Percentiles rank a stretch among this genome's conserved stretches.
Evolutionary conservation across 2,797 vertebrate genomes (phyloP).

Genomic region (Phataginus tetradactyla): DNA sequence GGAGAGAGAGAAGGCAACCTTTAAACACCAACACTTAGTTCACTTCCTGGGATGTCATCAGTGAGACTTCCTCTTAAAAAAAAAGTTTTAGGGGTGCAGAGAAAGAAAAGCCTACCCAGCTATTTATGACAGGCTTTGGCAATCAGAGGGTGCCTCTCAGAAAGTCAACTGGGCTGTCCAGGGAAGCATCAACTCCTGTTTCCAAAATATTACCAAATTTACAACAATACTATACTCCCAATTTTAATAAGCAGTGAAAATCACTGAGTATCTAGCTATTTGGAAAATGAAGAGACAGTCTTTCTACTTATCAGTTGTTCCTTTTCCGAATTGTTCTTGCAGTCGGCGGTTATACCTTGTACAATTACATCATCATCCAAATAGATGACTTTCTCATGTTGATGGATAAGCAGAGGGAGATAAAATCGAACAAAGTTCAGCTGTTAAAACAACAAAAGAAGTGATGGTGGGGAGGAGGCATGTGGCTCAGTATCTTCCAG

Average conservation of each 20-base stretch:
- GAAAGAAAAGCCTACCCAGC: neutral
- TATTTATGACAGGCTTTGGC: neutral
- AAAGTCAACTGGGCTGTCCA: neutral
- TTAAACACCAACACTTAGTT: neutral
- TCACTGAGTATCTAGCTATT: neutral
- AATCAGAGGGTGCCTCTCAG: neutral
- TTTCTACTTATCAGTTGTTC: slow-evolving; percentile 13
- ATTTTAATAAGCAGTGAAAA: neutral
- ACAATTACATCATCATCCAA: slow-evolving; percentile 97
- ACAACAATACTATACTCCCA: neutral
- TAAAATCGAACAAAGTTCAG: slow-evolving; percentile 98
- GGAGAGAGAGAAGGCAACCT: neutral
- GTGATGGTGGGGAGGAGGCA: neutral
- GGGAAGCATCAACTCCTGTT: neutral
- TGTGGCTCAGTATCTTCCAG: rapidly evolving
- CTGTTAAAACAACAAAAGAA: slow-evolving; percentile 84
- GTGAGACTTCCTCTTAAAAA: neutral
- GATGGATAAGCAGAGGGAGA: slow-evolving; percentile 92
- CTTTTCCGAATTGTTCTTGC: neutral
- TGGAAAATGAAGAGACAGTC: neutral
- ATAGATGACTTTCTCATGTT: slow-evolving; percentile 94
- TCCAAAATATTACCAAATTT: neutral
- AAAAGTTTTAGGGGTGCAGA: neutral
- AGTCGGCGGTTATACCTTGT: slow-evolving; percentile 89
- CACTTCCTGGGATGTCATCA: neutral